Percentiles rank a stretch among this genome's conserved stretches.
phyloP scores from a whole-genome alignment of 2,113 vertebrate species.

The Verasper variegatus region DNA sequence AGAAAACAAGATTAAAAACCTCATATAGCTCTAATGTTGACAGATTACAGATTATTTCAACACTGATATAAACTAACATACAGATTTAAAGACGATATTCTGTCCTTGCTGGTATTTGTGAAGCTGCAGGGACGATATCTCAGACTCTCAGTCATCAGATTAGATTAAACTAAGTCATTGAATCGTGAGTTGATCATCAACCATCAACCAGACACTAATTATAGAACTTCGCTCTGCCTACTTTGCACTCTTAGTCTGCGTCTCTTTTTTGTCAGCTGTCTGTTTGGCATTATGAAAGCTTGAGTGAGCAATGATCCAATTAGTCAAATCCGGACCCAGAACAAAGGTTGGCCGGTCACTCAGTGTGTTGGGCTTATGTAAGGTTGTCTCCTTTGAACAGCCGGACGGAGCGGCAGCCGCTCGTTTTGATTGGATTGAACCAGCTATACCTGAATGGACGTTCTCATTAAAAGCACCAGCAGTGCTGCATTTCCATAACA shows the following conservation, averaged over 20 bases:
- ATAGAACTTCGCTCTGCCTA: slow-evolving; percentile 13
- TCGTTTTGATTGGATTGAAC: slow-evolving; percentile 5
- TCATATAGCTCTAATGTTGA: too few species aligned
- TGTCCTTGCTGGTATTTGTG: neutral
- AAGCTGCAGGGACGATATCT: neutral
- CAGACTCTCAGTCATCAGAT: neutral
- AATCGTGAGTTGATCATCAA: neutral
- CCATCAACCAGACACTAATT: slow-evolving; percentile 38
- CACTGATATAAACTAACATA: too few species aligned
- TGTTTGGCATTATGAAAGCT: slow-evolving; percentile 60
- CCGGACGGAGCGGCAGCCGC: too few species aligned
- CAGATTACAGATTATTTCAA: too few species aligned
- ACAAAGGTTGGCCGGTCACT: slow-evolving; percentile 38
- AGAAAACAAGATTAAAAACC: too few species aligned
- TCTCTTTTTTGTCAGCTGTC: slow-evolving; percentile 43
- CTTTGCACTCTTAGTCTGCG: slow-evolving; percentile 36
- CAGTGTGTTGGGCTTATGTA: slow-evolving; percentile 1
- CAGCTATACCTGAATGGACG: neutral
- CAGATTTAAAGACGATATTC: neutral
- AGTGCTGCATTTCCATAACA: neutral
- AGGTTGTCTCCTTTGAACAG: neutral
- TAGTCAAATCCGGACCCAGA: slow-evolving; percentile 55
- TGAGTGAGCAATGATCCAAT: slow-evolving; percentile 64
- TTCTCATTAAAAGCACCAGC: neutral
- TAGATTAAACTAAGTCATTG: neutral